phyloP scores from a whole-genome alignment of 1,140 invertebrate genomes.

The Tetramorium alpestre region DNA sequence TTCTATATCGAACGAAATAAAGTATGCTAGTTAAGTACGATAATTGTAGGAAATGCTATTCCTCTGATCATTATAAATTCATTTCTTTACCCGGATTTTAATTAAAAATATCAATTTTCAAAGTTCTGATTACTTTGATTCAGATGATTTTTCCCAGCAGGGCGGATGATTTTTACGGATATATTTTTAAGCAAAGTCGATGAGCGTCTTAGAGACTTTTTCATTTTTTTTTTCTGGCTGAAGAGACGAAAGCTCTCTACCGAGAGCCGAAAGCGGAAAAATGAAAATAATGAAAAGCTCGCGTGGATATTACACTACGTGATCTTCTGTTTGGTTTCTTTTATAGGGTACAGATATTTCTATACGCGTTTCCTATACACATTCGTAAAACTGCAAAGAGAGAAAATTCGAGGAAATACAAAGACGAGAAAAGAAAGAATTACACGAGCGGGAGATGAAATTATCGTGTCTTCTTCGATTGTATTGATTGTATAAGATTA shows the following conservation, averaged over 20 bases:
- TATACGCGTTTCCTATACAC: background rate
- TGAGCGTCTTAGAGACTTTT: background rate
- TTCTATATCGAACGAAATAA: background rate
- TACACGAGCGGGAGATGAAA: constrained; percentile 6
- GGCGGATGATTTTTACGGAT: background rate
- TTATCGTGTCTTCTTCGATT: background rate
- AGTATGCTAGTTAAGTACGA: background rate
- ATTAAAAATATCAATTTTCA: background rate
- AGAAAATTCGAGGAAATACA: background rate
- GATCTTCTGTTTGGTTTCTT: constrained; percentile 11
- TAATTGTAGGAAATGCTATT: background rate
- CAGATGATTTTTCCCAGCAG: background rate
- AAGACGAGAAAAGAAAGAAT: background rate
- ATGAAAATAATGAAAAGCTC: constrained; percentile 37
- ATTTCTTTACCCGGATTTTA: background rate
- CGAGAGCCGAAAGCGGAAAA: background rate
- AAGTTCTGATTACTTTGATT: background rate
- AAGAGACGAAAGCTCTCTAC: background rate
- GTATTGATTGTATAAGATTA: background rate
- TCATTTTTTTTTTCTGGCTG: background rate
- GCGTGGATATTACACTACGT: background rate
- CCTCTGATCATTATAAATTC: background rate
- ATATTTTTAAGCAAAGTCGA: constrained; percentile 10
- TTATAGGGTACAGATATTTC: background rate
- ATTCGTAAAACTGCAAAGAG: background rate